A percentile compares a stretch with the other conserved stretches of the same genome.
These are phyloP conservation scores for Cyanoramphus novaezelandiae DNA, from an alignment of 2,113 vertebrate genomes.

Conservation along the genomic window DNA sequence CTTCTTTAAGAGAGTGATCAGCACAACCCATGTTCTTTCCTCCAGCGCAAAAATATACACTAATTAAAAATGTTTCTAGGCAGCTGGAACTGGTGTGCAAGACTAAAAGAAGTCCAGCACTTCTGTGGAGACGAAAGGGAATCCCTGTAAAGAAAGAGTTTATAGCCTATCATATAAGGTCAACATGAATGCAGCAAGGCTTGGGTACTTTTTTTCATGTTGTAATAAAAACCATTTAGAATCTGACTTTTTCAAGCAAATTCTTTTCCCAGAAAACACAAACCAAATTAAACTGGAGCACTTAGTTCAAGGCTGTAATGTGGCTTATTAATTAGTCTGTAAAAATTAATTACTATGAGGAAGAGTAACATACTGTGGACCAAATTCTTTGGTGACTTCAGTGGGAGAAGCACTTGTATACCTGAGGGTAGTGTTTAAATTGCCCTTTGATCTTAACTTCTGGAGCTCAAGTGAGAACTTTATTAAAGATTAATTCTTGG, in stretches of 20 bases:
- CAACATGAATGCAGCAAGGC: background rate
- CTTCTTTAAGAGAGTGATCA: conserved; percentile 79
- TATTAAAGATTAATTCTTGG: conserved; percentile 9
- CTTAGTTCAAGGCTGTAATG: background rate
- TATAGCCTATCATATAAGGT: background rate
- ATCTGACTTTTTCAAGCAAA: background rate
- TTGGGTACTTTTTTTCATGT: background rate
- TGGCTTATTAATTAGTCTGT: background rate
- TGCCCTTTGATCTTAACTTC: conserved; percentile 46
- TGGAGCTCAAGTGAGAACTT: background rate
- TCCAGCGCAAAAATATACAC: conserved; percentile 35
- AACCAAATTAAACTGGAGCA: background rate
- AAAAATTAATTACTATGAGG: conserved; percentile 36
- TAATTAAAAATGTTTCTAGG: conserved; percentile 62
- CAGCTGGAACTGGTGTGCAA: background rate
- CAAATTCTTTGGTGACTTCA: conserved; percentile 23
- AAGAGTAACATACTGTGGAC: background rate
- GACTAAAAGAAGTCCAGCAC: background rate
- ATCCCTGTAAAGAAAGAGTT: background rate
- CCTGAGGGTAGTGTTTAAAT: background rate
- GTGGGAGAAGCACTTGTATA: background rate
- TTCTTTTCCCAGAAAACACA: background rate
- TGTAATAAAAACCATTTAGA: background rate
- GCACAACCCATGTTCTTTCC: conserved; percentile 78
- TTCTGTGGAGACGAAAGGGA: background rate